These are phyloP conservation scores for Yponomeuta plumbellus DNA, from an alignment of 2,888 invertebrate species.

Conservation along the genomic window DNA sequence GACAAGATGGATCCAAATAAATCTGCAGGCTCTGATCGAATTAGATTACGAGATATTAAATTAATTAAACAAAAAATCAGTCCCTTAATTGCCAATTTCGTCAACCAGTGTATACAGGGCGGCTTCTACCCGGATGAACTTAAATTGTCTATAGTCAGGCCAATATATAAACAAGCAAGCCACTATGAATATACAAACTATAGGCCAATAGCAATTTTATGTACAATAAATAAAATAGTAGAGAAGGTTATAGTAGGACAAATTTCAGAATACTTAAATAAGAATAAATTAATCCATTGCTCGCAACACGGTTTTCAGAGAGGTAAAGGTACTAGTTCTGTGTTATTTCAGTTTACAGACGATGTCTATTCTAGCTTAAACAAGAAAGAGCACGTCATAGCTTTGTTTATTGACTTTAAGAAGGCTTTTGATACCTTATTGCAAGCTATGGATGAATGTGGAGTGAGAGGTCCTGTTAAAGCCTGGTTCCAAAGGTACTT, in stretches of 20 bases:
- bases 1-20: not conserved
- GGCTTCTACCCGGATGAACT: not conserved
- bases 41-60: slow-evolving; percentile 4
- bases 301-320: no score
- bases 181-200: slow-evolving; percentile 8
- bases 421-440: not conserved
- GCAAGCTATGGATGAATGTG: slow-evolving; percentile 6
- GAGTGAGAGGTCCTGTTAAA: no score
- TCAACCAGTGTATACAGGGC: not conserved
- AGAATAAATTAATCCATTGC: no score
- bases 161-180: not conserved
- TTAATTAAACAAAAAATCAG: no score
- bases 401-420: slow-evolving; percentile 6
- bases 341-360: no score
- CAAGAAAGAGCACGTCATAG: slow-evolving; percentile 10
- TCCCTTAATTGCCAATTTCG: no score
- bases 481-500: no score
- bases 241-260: no score
- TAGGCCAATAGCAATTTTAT: slow-evolving; percentile 10
- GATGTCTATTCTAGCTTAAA: no score
- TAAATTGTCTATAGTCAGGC: not conserved
- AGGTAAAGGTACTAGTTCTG: no score
- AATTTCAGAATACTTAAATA: no score
- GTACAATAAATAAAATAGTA: slow-evolving; percentile 15
- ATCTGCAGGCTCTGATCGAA: not conserved